Base-by-base conservation (phyloP, 1,140 invertebrate species). In the Babylonia areolata region DNA sequence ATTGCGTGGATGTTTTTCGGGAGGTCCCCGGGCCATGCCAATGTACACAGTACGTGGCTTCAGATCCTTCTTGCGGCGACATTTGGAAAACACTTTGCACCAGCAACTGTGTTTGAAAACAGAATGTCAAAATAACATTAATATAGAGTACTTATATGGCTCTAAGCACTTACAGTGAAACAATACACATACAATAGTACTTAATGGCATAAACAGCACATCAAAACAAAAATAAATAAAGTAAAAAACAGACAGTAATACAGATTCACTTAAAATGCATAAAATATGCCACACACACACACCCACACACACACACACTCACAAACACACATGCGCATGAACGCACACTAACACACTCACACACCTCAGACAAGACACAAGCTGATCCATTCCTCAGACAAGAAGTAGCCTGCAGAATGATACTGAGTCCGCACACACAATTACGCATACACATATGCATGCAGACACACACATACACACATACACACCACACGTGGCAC, bases 1-100 rank as follows among this genome's bases (percentile, higher is more conserved):
- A 95, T 99, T 99, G 80, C 97, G 96, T 71, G 99, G 98, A 95
- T 97, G 92, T 84, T 92, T 93, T 46, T 90, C 90, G n/a, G 89
- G 88, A 15, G 83, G 79, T 15, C 81, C 81, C 40, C 77, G 84
- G 28, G 90, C 86, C 17, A 92, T 78, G 37, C 95, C 95, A 71
- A 96, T 89, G 54, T 94, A 93, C 12, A 96, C 93, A 40, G 94
- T 95, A 46, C 95, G 87, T 3, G 95, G 91, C 75, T 95, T 94
- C n/a, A 94, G 91, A 58, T 95, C 94, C 81, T 92, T 94, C 75
- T 93, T 88, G 64, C 93, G 87, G 46, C 91, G 89, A 87, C 94
- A 94, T 88, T 89, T 88, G 42, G 84, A 77, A 39, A 90, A 90
- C 28, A 92, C 39, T 79, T 79, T 86, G 35, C 89, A 86, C 84